Evolutionary conservation across 2,113 vertebrate species (phyloP).

Genomic region (Hippocampus abdominalis): DNA sequence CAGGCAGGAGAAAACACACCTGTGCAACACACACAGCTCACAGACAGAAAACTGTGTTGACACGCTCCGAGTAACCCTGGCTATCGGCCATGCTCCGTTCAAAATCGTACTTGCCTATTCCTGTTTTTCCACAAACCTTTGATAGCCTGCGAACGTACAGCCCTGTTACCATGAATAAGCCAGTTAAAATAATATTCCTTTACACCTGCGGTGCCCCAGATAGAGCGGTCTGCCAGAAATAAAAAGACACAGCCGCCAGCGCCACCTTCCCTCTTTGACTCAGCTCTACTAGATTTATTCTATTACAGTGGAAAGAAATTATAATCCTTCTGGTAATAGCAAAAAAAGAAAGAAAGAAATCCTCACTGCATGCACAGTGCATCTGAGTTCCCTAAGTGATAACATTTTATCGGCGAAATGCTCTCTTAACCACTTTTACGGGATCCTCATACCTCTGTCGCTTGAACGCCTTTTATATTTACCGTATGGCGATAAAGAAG

Average conservation of each 20-base stretch:
- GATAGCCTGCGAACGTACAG: slow-evolving; percentile 33
- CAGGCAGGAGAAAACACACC: slow-evolving; percentile 10
- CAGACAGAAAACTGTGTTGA: slow-evolving; percentile 17
- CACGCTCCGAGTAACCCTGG: slow-evolving; percentile 24
- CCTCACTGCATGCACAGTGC: background rate
- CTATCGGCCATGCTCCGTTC: slow-evolving; percentile 25
- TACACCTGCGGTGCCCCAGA: slow-evolving; percentile 49
- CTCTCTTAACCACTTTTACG: background rate
- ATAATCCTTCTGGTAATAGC: slow-evolving; percentile 23
- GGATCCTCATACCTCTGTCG: background rate
- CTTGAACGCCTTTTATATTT: background rate
- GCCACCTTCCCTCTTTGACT: slow-evolving; percentile 35
- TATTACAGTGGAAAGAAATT: slow-evolving; percentile 26
- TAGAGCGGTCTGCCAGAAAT: slow-evolving; percentile 40
- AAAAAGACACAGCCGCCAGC: slow-evolving; percentile 34
- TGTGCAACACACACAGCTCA: slow-evolving; percentile 14
- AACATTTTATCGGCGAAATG: background rate
- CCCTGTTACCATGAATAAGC: slow-evolving; percentile 48
- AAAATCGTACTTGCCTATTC: slow-evolving; percentile 30
- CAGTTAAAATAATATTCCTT: slow-evolving; percentile 48
- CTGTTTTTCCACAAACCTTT: slow-evolving; percentile 40
- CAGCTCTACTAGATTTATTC: slow-evolving; percentile 25
- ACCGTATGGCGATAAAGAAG: background rate
- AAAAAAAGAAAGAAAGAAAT: background rate
- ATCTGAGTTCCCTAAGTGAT: slow-evolving; percentile 4